Evolutionary conservation across 2,888 invertebrate species (phyloP), one percentile per base, ranked within the genome.

Genomic region (Andrena bicolor): DNA sequence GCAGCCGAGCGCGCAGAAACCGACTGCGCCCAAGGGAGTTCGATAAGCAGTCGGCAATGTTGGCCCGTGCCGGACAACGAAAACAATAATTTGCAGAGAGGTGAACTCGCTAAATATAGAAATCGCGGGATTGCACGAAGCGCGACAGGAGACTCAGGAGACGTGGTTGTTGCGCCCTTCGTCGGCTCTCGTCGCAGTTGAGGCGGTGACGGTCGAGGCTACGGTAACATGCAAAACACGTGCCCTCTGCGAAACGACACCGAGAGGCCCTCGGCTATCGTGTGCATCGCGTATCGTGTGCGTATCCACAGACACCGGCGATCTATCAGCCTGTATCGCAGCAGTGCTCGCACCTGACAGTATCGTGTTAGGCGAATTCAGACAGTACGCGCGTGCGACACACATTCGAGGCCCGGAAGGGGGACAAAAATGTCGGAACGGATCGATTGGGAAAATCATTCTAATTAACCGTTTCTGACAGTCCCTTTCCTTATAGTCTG

Each of bases 211-310:
- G 26, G 41, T 32, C 30, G 58, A 16, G 16, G 13, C 23, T 32
- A 10, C 69, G 48, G 65, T 83, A 68, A 66, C 70, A 77, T 82
- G 77, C 69, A 77, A 78, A 65, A 71, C 26, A 48, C 49, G 56
- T 26, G 41, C 23, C 60, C 35, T 13, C 49, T 76, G 60, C 60
- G n/a, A 26, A 64, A 80, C 58, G 64, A 63, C 71, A 73, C 35
- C 56, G 76, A 86, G 61, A 83, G 70, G 61, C 84, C 90, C 30
- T 89, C 91, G 35, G 80, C 81, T 80, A 89, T 92, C 76, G 89
- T 91, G 65, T 86, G 89, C 84, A 91, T 92, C 83, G 91, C 92
- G 76, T 92, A 91, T 88, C 83, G 85, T 75, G 92, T 92, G 86
- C 85, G 92, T 92, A 91, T 76, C 35, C 16, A 70, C 48, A 26